Percentiles rank a stretch among this genome's conserved stretches.
Evolutionary conservation across 2,797 vertebrate species (phyloP).

Genomic region (Crocidura indochinensis): DNA sequence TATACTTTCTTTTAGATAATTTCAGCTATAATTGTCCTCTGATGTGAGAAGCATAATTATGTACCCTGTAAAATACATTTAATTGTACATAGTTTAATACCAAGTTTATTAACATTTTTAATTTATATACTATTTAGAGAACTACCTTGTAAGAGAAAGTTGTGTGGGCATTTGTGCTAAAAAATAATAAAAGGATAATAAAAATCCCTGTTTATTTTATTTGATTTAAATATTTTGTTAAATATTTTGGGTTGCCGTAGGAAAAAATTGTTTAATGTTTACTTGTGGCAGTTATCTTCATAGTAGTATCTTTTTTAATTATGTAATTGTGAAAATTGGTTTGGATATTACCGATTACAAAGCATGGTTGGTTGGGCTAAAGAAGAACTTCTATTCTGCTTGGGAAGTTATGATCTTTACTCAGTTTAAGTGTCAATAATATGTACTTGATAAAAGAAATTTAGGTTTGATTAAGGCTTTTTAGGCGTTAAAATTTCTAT

Average conservation of each 20-base stretch:
- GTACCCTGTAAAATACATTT: slow-evolving; percentile 79
- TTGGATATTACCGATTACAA: slow-evolving; percentile 67
- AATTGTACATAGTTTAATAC: slow-evolving; percentile 78
- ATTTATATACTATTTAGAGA: slow-evolving; percentile 72
- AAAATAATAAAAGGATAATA: slow-evolving; percentile 85
- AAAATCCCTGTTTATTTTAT: slow-evolving; percentile 81
- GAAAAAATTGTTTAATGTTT: slow-evolving; percentile 67
- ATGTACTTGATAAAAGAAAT: slow-evolving; percentile 11
- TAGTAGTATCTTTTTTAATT: slow-evolving; percentile 71
- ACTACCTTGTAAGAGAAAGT: slow-evolving; percentile 83
- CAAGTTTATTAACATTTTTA: slow-evolving; percentile 76
- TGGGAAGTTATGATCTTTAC: slow-evolving; percentile 44
- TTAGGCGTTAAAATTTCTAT: not conserved
- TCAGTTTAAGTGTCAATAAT: slow-evolving; percentile 63
- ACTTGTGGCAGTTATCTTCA: slow-evolving; percentile 63
- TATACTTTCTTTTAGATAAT: slow-evolving; percentile 77
- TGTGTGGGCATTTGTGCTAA: slow-evolving; percentile 82
- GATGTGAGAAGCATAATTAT: slow-evolving; percentile 81
- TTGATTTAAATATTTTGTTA: slow-evolving; percentile 77
- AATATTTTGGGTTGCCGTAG: slow-evolving; percentile 68
- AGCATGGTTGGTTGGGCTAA: slow-evolving; percentile 69
- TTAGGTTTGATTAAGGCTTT: not conserved
- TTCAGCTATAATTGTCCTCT: slow-evolving; percentile 76
- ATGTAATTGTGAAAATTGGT: slow-evolving; percentile 59
- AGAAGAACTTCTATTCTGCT: slow-evolving; percentile 73